Conservation (phyloP, 2,797 vertebrate species). For the Vultur gryphus region DNA sequence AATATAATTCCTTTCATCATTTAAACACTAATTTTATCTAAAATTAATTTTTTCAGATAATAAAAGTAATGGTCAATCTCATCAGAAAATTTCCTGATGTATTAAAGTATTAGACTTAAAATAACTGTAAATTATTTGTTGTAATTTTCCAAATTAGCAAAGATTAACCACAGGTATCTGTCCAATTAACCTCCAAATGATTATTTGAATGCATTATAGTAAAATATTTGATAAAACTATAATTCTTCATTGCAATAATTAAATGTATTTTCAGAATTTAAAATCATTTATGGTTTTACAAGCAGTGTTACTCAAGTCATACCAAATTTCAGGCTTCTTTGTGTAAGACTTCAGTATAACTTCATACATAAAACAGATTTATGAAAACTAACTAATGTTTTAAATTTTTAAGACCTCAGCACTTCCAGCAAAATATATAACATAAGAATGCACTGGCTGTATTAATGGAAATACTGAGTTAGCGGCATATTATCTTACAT, state of each 20-base stretch:
- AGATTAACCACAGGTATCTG: background rate
- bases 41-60: background rate
- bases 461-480: background rate
- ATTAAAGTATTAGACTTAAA: background rate
- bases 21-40: constrained; percentile 23
- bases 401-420: background rate
- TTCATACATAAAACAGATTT: background rate
- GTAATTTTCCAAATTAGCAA: background rate
- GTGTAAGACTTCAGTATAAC: background rate
- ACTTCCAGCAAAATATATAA: background rate
- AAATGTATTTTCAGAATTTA: background rate
- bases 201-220: background rate
- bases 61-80: background rate
- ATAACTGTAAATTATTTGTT: background rate
- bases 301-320: background rate
- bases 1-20: constrained; percentile 12
- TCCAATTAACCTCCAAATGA: background rate
- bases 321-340: background rate
- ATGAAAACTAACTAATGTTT: background rate
- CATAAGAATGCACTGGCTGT: background rate
- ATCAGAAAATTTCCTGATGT: background rate
- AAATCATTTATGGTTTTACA: background rate
- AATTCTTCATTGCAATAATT: background rate
- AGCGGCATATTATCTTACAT: background rate
- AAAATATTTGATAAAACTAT: background rate